phyloP scores from a whole-genome alignment of 2,888 invertebrate genomes.

The Phortica magna region DNA sequence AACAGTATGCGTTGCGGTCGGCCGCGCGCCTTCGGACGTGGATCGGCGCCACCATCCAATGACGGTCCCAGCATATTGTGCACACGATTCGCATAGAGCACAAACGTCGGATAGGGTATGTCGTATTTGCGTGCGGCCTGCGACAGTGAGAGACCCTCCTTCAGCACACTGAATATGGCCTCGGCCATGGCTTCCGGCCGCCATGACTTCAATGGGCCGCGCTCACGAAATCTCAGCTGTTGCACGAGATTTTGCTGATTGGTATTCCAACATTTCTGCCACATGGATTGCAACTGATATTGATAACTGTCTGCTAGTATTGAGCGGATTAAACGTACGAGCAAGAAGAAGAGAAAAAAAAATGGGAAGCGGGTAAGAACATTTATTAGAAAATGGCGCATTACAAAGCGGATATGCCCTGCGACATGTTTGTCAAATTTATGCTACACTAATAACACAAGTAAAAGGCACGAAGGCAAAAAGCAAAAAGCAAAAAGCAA shows the following conservation, averaged over 20 bases:
- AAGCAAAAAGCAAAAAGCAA: slow-evolving; percentile 7
- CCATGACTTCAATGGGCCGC: slow-evolving; percentile 95
- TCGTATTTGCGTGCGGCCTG: slow-evolving; percentile 96
- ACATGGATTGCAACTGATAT: slow-evolving; percentile 95
- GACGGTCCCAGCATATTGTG: slow-evolving; percentile 97
- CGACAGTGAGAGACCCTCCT: slow-evolving; percentile 91
- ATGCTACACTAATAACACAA: background rate
- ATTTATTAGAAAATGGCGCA: slow-evolving; percentile 24
- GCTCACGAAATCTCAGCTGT: slow-evolving; percentile 93
- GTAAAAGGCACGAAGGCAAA: too few relatives aligned
- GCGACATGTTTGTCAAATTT: slow-evolving; percentile 11
- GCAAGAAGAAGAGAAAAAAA: background rate
- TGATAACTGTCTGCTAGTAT: slow-evolving; percentile 90
- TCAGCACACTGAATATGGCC: slow-evolving; percentile 94
- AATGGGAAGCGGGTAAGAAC: background rate
- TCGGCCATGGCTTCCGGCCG: slow-evolving; percentile 96
- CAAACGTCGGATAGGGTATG: slow-evolving; percentile 96
- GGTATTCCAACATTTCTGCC: slow-evolving; percentile 97
- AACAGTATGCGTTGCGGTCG: slow-evolving; percentile 93
- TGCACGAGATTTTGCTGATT: slow-evolving; percentile 93
- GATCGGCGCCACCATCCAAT: slow-evolving; percentile 92
- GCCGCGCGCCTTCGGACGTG: slow-evolving; percentile 93
- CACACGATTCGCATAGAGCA: slow-evolving; percentile 93
- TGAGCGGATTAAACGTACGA: slow-evolving; percentile 17
- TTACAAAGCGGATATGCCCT: slow-evolving; percentile 25